Conservation (phyloP, 2,113 vertebrate genomes). For the Aplodontia rufa region DNA sequence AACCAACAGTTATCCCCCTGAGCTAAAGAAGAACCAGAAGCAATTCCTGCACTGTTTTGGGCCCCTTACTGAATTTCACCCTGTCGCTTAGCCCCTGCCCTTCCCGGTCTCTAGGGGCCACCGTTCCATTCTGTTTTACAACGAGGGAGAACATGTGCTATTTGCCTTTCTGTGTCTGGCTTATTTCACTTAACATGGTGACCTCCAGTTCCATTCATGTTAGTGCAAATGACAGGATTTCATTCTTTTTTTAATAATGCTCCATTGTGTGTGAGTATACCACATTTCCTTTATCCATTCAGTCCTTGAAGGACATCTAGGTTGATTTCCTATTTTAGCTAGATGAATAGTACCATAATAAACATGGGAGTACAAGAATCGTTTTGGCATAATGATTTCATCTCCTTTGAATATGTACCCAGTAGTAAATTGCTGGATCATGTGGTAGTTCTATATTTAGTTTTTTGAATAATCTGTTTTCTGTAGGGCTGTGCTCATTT, state of each 20-base stretch:
- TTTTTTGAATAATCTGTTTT: background rate
- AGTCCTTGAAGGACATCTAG: too few species aligned
- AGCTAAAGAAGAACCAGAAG: background rate
- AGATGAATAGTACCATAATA: background rate
- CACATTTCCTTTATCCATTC: too few species aligned
- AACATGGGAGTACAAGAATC: background rate
- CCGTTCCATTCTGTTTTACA: too few species aligned
- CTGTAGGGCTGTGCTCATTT: background rate
- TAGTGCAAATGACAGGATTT: too few species aligned
- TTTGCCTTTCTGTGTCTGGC: too few species aligned
- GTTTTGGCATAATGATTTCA: background rate
- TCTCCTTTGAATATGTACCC: background rate
- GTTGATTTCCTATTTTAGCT: background rate
- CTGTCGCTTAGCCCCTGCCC: too few species aligned
- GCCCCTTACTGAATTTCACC: background rate
- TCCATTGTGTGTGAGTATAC: too few species aligned
- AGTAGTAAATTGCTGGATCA: background rate
- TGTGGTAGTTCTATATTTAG: background rate
- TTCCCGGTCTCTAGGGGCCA: too few species aligned
- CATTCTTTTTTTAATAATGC: too few species aligned
- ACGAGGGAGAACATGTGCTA: too few species aligned
- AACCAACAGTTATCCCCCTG: background rate
- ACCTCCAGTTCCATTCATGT: too few species aligned
- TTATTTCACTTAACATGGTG: too few species aligned
- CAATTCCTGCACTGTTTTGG: background rate